Conservation (phyloP, 2,113 vertebrate genomes). For the Rhodinocichla rosea region DNA sequence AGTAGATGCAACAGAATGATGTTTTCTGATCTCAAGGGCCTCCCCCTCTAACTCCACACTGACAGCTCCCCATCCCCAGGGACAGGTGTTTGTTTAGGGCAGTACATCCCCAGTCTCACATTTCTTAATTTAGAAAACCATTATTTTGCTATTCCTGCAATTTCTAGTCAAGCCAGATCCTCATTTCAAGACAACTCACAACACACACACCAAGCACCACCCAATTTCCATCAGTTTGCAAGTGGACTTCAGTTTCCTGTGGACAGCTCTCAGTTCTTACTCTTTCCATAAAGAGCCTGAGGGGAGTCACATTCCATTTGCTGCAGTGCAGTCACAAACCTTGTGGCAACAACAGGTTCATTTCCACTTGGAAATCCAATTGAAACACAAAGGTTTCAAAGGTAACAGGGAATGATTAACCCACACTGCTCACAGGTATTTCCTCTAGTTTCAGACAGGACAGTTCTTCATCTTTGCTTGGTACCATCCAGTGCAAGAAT, state of each 20-base stretch:
- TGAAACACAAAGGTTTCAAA: neutral
- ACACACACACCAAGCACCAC: neutral
- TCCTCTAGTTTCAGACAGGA: neutral
- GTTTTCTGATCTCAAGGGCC: neutral
- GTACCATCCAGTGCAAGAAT: neutral
- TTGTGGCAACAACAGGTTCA: neutral
- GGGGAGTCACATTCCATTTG: neutral
- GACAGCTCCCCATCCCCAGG: neutral
- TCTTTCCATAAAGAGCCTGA: neutral
- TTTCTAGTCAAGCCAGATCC: neutral
- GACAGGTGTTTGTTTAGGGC: neutral
- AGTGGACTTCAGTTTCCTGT: neutral
- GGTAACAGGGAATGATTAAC: neutral
- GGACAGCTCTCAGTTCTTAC: neutral
- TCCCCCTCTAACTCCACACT: neutral
- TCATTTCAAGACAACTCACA: neutral
- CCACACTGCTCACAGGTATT: neutral
- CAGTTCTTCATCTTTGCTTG: neutral
- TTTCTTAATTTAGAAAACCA: neutral
- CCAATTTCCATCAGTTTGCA: neutral
- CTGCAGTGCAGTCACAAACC: neutral
- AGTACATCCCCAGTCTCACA: neutral
- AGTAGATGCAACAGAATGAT: neutral
- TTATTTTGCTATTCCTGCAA: neutral
- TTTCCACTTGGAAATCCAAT: neutral